Base-by-base conservation (phyloP, 2,888 invertebrate species). In the Ernsta delagoae region DNA sequence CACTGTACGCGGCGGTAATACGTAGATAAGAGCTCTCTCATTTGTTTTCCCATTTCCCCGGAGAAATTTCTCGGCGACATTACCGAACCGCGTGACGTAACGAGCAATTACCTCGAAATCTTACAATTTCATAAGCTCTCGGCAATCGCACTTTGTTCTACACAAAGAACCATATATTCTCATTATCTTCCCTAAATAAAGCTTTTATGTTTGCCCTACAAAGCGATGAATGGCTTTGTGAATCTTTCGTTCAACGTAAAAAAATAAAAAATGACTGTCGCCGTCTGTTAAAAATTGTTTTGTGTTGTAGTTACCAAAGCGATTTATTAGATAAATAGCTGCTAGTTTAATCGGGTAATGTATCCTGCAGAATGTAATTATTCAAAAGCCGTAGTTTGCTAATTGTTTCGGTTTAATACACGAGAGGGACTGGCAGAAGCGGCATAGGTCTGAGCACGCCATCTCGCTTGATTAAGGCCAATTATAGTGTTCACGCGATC, bases 11-110 rank as follows among this genome's bases (percentile, higher is more conserved):
- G 80, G 78, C 84, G 86, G 88, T 90, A 90, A 91, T 90, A 90
- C 88, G 89, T 89, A 90, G 92, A 91, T 90, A 91, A 90, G 85
- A 90, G 87, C 88, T 87, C 89, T 87, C 89, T 90, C 90, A 89
- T 91, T 91, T 91, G 91, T 91, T 90, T 90, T 87, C 85, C 89
- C 89, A 90, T 91, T 90, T 91, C 89, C 87, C 89, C 76, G 77
- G 88, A 89, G 89, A 89, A 89, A 90, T 89, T 88, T 90, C 90
- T 88, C 84, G 85, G 86, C 85, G 89, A 86, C 88, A 87, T 89
- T 85, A 80, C 78, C 79, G 78, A 77, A 78, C 65, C 63, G 78
- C 79, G 82, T 89, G 88, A 88, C 83, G 85, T 83, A 87, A 90
- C 84, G 79, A 82, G 79, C 85, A 86, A 87, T 88, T 87, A 86